A percentile compares a stretch with the other conserved stretches of the same genome.
These are phyloP conservation scores for Tortrix viridana DNA, from an alignment of 2,888 invertebrate genomes.

Conservation along the genomic window DNA sequence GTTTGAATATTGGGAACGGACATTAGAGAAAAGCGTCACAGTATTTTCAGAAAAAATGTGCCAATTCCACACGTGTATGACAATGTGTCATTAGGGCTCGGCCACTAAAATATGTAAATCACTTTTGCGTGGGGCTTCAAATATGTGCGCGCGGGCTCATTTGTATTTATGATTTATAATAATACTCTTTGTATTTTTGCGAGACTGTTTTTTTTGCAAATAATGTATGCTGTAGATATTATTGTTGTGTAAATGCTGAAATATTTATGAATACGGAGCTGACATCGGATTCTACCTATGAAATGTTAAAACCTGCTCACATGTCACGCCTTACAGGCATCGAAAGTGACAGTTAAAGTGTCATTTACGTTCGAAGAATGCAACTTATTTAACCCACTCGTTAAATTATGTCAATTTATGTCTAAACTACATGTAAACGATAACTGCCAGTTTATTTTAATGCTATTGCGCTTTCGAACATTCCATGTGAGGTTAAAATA, in stretches of 20 bases:
- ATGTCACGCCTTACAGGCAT: no score
- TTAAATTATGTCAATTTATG: no score
- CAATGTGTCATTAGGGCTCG: slow-evolving; percentile 30
- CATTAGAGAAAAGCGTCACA: neutral
- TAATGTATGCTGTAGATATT: neutral
- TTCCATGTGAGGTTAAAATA: no score
- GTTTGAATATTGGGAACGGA: no score
- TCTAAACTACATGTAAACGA: no score
- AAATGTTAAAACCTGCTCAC: no score
- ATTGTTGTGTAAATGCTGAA: neutral
- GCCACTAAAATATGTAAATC: slow-evolving; percentile 41
- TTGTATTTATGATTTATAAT: slow-evolving; percentile 37
- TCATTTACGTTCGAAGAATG: no score
- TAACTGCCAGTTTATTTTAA: no score
- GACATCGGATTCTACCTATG: no score
- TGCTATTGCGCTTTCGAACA: no score
- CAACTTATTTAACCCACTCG: no score
- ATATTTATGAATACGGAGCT: neutral
- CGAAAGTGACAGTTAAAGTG: no score
- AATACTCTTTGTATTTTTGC: slow-evolving; percentile 28
- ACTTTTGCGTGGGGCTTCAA: slow-evolving; percentile 38
- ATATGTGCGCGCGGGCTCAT: slow-evolving; percentile 37
- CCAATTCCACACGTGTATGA: slow-evolving; percentile 24
- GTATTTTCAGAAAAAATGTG: neutral
- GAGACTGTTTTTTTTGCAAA: slow-evolving; percentile 1